Percentiles rank a stretch among this genome's conserved stretches.
Conservation (phyloP, 2,797 vertebrate genomes). For the Pseudochirops corinnae region DNA sequence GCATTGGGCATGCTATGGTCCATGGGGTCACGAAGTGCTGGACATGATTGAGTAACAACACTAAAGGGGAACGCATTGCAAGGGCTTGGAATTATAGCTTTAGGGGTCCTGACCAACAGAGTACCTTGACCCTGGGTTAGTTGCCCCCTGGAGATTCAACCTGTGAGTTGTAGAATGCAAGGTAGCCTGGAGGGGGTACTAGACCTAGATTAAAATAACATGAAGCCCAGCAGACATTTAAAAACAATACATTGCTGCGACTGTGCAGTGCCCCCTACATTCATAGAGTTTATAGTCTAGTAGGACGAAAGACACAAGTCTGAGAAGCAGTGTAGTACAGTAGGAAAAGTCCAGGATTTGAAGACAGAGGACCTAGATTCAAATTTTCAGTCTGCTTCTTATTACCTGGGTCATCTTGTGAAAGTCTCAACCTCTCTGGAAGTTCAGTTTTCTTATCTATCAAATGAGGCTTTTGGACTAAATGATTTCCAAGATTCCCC, state of each 20-base stretch:
- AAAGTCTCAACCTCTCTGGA: not conserved
- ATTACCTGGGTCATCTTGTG: not conserved
- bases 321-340: not conserved
- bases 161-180: not conserved
- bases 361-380: not conserved
- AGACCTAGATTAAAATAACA: not conserved
- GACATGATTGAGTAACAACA: no score
- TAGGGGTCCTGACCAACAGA: no score
- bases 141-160: not conserved
- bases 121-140: no score
- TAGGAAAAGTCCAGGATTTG: not conserved
- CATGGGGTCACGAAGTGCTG: no score
- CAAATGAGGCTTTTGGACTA: not conserved
- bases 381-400: not conserved
- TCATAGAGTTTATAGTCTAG: no score
- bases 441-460: slow-evolving; percentile 1
- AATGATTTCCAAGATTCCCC: no score
- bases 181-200: not conserved
- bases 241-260: not conserved
- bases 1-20: not conserved
- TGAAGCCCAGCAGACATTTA: not conserved
- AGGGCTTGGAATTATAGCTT: no score
- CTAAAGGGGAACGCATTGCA: no score
- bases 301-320: not conserved
- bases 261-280: no score